A percentile compares a stretch with the other conserved stretches of the same genome.
phyloP scores from a whole-genome alignment of 2,797 vertebrate species.

The Acipenser oxyrinchus region DNA sequence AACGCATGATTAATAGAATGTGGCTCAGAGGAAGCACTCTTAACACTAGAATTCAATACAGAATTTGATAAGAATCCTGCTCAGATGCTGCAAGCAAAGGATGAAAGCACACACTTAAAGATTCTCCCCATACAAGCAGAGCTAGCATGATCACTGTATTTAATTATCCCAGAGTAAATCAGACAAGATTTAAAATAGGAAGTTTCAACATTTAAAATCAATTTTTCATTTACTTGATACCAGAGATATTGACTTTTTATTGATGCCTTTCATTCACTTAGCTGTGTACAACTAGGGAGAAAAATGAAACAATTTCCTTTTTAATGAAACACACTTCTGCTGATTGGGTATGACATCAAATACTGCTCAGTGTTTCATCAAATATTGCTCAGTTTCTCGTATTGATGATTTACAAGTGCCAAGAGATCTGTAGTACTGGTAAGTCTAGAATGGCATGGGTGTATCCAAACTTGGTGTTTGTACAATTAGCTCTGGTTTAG shows the following conservation, averaged over 20 bases:
- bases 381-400: neutral
- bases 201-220: constrained; percentile 7
- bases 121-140: neutral
- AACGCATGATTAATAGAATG: constrained; percentile 4
- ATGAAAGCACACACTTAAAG: constrained; percentile 1
- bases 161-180: constrained; percentile 2
- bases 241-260: constrained; percentile 3
- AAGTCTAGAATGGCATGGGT: too few relatives aligned
- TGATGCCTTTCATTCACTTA: constrained; percentile 6
- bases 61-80: neutral
- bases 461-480: too few relatives aligned
- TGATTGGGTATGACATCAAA: constrained; percentile 1
- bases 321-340: constrained; percentile 6
- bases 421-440: too few relatives aligned
- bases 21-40: constrained; percentile 2
- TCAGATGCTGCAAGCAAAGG: neutral
- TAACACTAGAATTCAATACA: constrained; percentile 2
- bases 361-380: constrained; percentile 6
- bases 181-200: constrained; percentile 5
- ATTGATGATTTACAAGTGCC: too few relatives aligned
- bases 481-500: too few relatives aligned
- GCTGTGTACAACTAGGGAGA: neutral
- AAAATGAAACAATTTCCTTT: neutral
- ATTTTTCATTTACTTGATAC: constrained; percentile 9
- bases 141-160: constrained; percentile 2